Base-by-base conservation (phyloP, 2,888 invertebrate genomes). In the Noctua comes region DNA sequence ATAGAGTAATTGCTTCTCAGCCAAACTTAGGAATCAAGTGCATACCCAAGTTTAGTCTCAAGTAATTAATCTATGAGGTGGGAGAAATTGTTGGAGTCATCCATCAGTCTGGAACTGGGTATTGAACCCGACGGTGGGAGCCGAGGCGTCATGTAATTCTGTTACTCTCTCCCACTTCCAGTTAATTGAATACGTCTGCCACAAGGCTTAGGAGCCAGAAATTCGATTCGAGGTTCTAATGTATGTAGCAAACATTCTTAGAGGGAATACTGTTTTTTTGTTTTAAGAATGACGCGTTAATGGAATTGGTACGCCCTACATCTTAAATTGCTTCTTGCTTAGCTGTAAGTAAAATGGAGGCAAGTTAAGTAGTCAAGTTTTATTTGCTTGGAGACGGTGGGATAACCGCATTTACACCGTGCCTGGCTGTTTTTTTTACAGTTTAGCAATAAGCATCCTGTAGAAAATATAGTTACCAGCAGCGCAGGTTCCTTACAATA, bases 151-250 rank as follows among this genome's bases (percentile, higher is more conserved):
- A 89, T 89, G 90, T 91, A 93, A 93, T 91, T 88, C 86, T 88
- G 91, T 92, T 92, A 93, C 89, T 84, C 87, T 86, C 89, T 81
- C 87, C 88, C 88, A 90, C 90, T 89, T 90, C 83, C 85, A 86
- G 87, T 89, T 93, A 93, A 93, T 93, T 93, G 92, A 92, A 93
- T 92, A 91, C 89, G 91, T 87, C 89, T 89, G 77, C 80, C 76
- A 86, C 86, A 88, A 87, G 89, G 83, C 80, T 87, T 69, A 87
- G 87, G 85, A 89, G 86, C 85, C 82, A 89, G 88, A 80, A 90
- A 92, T 91, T 90, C 89, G 83, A 92, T 91, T 90, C 88, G 83
- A 84, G 82, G 66, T 46, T 75, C 81, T 80, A 80, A 84, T 88
- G 82, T 88, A 79, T 80, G 79, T 85, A 84, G 83, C 85, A 83